Evolutionary conservation across 1,140 invertebrate species (phyloP).

Genomic region (Brachystomella parvula): DNA sequence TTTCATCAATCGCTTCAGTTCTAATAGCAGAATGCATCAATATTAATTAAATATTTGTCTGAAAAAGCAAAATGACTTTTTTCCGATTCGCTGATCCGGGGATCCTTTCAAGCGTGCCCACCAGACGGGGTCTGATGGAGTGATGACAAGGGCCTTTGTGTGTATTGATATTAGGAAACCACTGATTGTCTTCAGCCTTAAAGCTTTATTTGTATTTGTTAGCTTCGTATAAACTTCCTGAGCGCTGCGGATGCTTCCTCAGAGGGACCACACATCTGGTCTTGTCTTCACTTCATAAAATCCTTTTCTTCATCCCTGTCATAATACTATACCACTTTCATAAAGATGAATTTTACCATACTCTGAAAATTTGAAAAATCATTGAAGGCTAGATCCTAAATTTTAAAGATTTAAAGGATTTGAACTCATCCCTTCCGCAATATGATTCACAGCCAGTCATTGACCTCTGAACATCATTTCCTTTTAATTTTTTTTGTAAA

Average conservation of each 20-base stretch:
- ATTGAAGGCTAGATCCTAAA: too few relatives aligned
- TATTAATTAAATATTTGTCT: not conserved
- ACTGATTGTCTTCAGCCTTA: not conserved
- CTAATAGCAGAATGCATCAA: not conserved
- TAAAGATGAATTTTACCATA: too few relatives aligned
- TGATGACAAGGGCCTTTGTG: too few relatives aligned
- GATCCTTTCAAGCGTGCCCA: not conserved
- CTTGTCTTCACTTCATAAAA: constrained; percentile 2
- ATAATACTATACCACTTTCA: too few relatives aligned
- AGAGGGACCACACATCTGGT: not conserved
- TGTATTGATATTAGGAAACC: not conserved
- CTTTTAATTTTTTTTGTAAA: too few relatives aligned
- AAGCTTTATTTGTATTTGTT: not conserved
- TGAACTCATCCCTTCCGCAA: too few relatives aligned
- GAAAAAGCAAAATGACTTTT: not conserved
- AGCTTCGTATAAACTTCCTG: not conserved
- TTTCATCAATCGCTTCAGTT: not conserved
- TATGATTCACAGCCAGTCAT: too few relatives aligned
- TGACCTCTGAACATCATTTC: too few relatives aligned
- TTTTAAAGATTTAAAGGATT: too few relatives aligned
- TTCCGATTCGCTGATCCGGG: not conserved
- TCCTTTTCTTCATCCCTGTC: not conserved
- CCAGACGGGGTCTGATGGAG: not conserved
- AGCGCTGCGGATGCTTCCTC: not conserved
- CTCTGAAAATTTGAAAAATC: too few relatives aligned